Conservation (phyloP, 2,797 vertebrate species). For the Eutrigla gurnardus region DNA sequence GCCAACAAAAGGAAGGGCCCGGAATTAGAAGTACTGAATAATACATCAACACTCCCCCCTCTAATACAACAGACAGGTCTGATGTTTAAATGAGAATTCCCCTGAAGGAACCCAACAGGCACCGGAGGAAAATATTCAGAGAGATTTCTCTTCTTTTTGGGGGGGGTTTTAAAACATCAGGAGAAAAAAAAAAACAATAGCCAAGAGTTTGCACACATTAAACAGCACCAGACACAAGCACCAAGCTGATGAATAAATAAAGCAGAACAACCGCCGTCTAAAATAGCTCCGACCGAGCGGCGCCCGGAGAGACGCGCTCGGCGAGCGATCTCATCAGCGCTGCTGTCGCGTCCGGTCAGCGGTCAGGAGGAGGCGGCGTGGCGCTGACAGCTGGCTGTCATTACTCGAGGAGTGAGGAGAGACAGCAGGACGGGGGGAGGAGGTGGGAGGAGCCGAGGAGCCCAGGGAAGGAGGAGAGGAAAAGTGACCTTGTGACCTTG, state of each 20-base stretch:
- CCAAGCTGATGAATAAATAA: constrained; percentile 66
- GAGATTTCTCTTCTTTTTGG: constrained; percentile 11
- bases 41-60: constrained; percentile 58
- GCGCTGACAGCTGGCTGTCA: constrained; percentile 72
- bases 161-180: constrained; percentile 21
- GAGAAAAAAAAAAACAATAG: neutral
- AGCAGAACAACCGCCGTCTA: constrained; percentile 41
- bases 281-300: constrained; percentile 41
- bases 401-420: constrained; percentile 30
- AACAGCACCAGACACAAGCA: constrained; percentile 19
- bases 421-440: constrained; percentile 36
- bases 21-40: constrained; percentile 74
- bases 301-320: constrained; percentile 32
- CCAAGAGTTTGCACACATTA: neutral
- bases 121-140: constrained; percentile 41
- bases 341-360: constrained; percentile 56
- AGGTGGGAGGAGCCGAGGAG: neutral
- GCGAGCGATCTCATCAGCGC: constrained; percentile 63
- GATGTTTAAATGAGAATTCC: constrained; percentile 77
- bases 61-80: constrained; percentile 69
- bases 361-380: constrained; percentile 34
- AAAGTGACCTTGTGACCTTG: constrained; percentile 43
- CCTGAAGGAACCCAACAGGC: constrained; percentile 60
- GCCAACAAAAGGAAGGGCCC: constrained; percentile 33
- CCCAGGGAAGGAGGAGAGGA: neutral